These are phyloP conservation scores for Sinocyclocheilus maitianheensis DNA, from an alignment of 2,113 vertebrate species.

Conservation along the genomic window DNA sequence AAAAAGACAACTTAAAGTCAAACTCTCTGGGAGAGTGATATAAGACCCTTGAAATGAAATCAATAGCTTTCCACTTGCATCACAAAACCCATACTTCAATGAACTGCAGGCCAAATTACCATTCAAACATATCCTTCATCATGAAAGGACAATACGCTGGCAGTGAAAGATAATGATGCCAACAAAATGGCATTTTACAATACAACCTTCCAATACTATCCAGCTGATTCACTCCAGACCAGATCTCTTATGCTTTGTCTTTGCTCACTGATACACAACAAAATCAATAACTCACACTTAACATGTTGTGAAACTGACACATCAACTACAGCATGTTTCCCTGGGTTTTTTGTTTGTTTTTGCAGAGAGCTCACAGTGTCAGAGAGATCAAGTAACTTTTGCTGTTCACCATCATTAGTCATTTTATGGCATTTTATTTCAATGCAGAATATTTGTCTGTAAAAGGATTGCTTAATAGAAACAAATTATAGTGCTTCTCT, in stretches of 20 bases:
- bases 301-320: background rate
- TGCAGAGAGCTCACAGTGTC: background rate
- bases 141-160: conserved; percentile 30
- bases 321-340: background rate
- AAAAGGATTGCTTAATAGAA: conserved; percentile 31
- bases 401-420: conserved; percentile 30
- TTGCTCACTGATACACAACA: conserved; percentile 30
- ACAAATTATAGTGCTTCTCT: background rate
- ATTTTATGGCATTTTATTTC: conserved; percentile 34
- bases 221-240: background rate
- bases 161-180: conserved; percentile 29
- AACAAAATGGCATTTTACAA: conserved; percentile 21
- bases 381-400: conserved; percentile 24
- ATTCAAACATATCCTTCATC: conserved; percentile 43
- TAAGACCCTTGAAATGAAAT: conserved; percentile 37
- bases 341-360: background rate
- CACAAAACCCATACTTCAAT: conserved; percentile 30
- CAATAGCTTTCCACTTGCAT: conserved; percentile 32
- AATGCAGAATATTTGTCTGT: conserved; percentile 23
- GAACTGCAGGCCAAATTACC: conserved; percentile 27
- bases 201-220: background rate
- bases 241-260: background rate
- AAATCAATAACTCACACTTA: conserved; percentile 2
- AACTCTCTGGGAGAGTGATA: conserved; percentile 18
- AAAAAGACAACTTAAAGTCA: conserved; percentile 9